Base-by-base conservation (phyloP, 2,113 vertebrate genomes). In the Tonatia bakeri region DNA sequence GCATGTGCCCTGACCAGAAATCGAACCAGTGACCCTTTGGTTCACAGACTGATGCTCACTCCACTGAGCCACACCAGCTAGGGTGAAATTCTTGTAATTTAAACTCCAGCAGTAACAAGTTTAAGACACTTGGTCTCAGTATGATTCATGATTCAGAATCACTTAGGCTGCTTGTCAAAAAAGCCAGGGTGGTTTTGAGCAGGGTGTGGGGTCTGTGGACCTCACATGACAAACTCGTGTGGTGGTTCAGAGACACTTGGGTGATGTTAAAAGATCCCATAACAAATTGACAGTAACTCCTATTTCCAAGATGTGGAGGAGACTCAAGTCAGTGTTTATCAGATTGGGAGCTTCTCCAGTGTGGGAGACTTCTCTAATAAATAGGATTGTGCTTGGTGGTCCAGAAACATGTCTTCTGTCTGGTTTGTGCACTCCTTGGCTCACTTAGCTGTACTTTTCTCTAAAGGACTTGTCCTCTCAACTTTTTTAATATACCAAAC, bases 381-480 rank as follows among this genome's bases (percentile, higher is more conserved):
- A 88, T 10, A 73, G 40, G 10, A 56, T 79, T 16, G 65, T 75
- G 7, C 17, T 65, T 87, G 20, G 43, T 56, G 22, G n/a, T 82
- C 52, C n/a, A 52, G 45, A 92, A 90, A 81, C 13, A 40, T 85
- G 28, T 54, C 33, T 95, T 95, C 6, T 79, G 7, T 87, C 52
- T 94, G 22, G 67, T 92, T 31, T 79, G 3, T 90, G 10, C 5
- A 61, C 40, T 67, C 45, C 54, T 96, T 69, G 61, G 36, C 28
- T 33, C 47, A 87, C 83, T 90, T 94, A 61, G n/a, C 40, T 96
- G 43, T 13, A 77, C 82, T 92, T 94, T 96, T 95, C 52, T 96
- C 72, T 72, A 70, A 89, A 81, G 43, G 22, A 56, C 7, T 61
- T 52, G 33, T 75, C 94, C 31, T 10, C n/a, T 94, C 50, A 84